Base-by-base conservation (phyloP, 2,888 invertebrate genomes). In the Melinaea menophilus region DNA sequence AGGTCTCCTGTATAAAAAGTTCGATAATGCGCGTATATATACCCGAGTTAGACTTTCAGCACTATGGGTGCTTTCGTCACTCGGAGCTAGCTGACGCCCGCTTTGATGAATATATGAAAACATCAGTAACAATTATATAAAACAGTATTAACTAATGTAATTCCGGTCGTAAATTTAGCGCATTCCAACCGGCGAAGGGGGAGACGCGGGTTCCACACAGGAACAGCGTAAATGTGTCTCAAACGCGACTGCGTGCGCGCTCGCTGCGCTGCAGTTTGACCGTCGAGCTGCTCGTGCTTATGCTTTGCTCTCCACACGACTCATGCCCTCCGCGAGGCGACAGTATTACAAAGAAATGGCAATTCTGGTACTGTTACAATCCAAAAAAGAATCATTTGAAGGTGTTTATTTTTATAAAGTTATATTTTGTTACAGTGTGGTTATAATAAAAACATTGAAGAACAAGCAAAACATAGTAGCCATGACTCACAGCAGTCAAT, bases 191-290 rank as follows among this genome's bases (percentile, higher is more conserved):
- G 76, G 74, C 2, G 77, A 77, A 12, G 76, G 75, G 2, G 78
- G 75, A 3, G 79, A 77, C 45, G 75, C 72, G n/a, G 72, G 73
- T 3, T 64, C 61, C 2, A 73, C 75, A 0, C 78, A 76, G 0
- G 80, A 78, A 12, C 77, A 71, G 37, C 63, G 66, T 1, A 64
- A 73, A 0, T 76, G 78, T 0, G 71, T 71, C 37, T 62, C 70
- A 0, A 81, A 75, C 62, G 85, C 86, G 0, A 69, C 67, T 4
- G 82, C 84, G 2, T 86, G 86, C 67, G 83, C 84, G 0, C 73
- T 80, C 0, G 81, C 86, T 60, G 89, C 90, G 0, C 75, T 90
- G 3, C 81, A 80, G 59, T 79, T 76, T 64, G 90, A 90, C 72
- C 73, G 88, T 0, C 73, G 78, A 2, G 82, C 85, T 0, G 81